A percentile compares a stretch with the other conserved stretches of the same genome.
phyloP scores from a whole-genome alignment of 2,888 invertebrate species.

The Ferdinandea cuprea region DNA sequence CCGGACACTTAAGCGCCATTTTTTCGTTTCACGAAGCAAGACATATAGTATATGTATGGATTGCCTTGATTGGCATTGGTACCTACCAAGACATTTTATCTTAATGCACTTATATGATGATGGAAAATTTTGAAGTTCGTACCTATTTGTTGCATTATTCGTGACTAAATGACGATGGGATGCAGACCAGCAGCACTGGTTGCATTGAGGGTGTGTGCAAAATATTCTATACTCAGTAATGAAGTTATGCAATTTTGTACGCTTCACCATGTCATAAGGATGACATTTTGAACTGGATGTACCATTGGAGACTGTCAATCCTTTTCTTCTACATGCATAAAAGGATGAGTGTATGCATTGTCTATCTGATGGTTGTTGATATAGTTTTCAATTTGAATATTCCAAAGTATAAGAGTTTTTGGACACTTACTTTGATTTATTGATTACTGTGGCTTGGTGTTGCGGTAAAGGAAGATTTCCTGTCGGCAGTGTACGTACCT shows the following conservation, averaged over 20 bases:
- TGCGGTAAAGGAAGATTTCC: slow-evolving; percentile 17
- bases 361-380: not conserved
- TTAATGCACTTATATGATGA: slow-evolving; percentile 41
- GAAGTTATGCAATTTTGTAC: slow-evolving; percentile 32
- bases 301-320: not conserved
- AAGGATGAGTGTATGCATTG: not conserved
- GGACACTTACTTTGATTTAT: slow-evolving; percentile 53
- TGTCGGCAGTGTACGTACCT: slow-evolving; percentile 1
- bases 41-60: not conserved
- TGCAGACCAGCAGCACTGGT: not conserved
- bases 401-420: slow-evolving; percentile 34
- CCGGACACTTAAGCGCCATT: not conserved
- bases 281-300: slow-evolving; percentile 19
- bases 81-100: slow-evolving; percentile 30
- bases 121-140: slow-evolving; percentile 14
- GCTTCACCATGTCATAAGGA: slow-evolving; percentile 22
- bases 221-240: slow-evolving; percentile 13
- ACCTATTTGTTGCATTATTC: slow-evolving; percentile 15
- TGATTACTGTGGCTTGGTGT: slow-evolving; percentile 35
- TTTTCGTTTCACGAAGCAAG: not conserved
- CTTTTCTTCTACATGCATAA: not conserved
- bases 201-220: slow-evolving; percentile 1
- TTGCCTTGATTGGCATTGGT: slow-evolving; percentile 41
- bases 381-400: slow-evolving; percentile 30
- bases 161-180: not conserved